phyloP scores from a whole-genome alignment of 2,113 vertebrate genomes.

The Rostratula benghalensis region DNA sequence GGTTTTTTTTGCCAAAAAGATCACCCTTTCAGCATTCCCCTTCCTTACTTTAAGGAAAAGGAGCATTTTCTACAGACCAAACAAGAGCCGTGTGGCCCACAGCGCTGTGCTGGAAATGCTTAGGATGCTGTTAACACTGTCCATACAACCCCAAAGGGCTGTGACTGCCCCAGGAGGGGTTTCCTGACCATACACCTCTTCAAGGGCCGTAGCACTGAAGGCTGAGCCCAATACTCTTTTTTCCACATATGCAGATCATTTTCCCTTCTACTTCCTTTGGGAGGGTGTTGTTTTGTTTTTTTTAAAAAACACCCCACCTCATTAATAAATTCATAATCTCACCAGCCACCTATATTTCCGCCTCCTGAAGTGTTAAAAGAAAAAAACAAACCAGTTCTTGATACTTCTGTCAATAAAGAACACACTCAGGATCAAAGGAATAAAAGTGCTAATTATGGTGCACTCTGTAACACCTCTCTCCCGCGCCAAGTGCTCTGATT shows the following conservation, averaged over 20 bases:
- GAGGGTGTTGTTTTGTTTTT: not conserved
- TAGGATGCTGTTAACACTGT: not conserved
- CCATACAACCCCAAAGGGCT: not conserved
- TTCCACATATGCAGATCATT: not conserved
- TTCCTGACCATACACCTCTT: not conserved
- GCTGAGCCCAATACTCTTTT: not conserved
- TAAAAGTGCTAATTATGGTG: conserved; percentile 61
- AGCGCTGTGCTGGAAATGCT: not conserved
- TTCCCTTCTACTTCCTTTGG: not conserved
- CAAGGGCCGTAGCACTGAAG: not conserved
- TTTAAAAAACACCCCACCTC: not conserved
- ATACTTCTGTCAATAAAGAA: conserved; percentile 63
- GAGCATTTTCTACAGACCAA: not conserved
- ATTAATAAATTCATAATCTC: conserved; percentile 12
- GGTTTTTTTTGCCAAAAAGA: not conserved
- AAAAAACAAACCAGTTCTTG: conserved; percentile 33
- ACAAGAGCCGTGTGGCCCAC: not conserved
- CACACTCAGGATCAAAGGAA: conserved; percentile 58
- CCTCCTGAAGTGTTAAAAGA: conserved; percentile 52
- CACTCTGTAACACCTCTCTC: conserved; percentile 54
- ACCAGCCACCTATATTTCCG: conserved; percentile 2
- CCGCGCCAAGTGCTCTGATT: conserved; percentile 50
- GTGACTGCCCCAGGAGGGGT: not conserved
- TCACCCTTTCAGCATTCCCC: not conserved
- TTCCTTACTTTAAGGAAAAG: not conserved